Evolutionary conservation across 2,797 vertebrate genomes (phyloP).

Genomic region (Trichosurus vulpecula): DNA sequence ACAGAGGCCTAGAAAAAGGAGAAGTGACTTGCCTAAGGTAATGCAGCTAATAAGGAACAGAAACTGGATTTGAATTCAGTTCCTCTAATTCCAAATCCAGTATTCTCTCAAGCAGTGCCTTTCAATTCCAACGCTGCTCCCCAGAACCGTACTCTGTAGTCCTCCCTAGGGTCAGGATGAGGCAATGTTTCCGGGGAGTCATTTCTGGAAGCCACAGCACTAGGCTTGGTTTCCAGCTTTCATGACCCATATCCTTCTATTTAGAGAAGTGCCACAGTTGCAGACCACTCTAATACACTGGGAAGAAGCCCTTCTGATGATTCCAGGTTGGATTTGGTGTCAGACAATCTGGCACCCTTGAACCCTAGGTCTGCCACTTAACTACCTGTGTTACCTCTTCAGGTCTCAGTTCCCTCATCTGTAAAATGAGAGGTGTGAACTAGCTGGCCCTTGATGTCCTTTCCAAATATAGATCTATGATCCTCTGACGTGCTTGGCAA

Average conservation of each 20-base stretch:
- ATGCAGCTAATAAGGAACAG: background rate
- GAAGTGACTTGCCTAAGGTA: background rate
- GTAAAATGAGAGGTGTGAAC: background rate
- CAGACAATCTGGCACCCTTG: background rate
- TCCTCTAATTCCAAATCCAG: background rate
- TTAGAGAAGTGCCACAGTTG: background rate
- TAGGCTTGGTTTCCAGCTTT: background rate
- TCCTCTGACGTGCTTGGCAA: background rate
- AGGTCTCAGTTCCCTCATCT: background rate
- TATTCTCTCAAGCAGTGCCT: background rate
- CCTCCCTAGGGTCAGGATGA: background rate
- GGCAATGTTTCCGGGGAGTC: background rate
- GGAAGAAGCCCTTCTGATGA: background rate
- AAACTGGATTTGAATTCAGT: background rate
- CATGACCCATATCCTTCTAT: background rate
- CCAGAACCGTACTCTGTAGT: background rate
- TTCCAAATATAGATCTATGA: background rate
- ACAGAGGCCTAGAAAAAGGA: background rate
- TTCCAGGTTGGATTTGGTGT: background rate
- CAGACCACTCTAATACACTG: background rate
- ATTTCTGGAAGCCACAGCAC: background rate
- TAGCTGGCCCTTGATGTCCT: background rate
- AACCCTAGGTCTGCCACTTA: background rate
- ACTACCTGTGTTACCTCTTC: background rate
- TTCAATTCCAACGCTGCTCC: background rate